A percentile compares a stretch with the other conserved stretches of the same genome.
These are phyloP conservation scores for Motacilla tschutschensis DNA, from an alignment of 2,113 vertebrate genomes.

Conservation along the genomic window DNA sequence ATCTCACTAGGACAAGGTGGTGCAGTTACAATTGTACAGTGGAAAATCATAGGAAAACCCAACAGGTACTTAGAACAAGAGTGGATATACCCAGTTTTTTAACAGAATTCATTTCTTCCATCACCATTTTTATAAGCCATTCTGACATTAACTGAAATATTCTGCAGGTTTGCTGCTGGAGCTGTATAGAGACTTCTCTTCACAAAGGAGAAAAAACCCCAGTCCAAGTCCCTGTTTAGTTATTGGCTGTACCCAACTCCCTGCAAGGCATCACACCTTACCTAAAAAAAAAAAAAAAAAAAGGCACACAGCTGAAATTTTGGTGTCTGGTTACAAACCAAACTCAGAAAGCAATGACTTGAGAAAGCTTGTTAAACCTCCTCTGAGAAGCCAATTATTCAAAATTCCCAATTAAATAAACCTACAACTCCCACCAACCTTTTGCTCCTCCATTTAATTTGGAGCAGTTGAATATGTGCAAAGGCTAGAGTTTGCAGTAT, in stretches of 20 bases:
- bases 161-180: neutral
- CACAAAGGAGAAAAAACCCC: neutral
- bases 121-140: neutral
- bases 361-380: neutral
- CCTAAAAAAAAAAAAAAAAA: neutral
- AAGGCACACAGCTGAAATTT: neutral
- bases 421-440: neutral
- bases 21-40: slow-evolving; percentile 2
- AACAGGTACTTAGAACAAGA: neutral
- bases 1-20: slow-evolving; percentile 29
- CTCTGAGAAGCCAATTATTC: neutral
- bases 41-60: slow-evolving; percentile 16
- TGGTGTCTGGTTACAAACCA: neutral
- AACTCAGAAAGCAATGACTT: neutral
- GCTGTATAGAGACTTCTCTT: neutral
- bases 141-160: neutral
- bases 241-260: neutral
- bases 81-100: neutral
- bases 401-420: neutral
- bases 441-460: neutral
- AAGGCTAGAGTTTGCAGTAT: neutral
- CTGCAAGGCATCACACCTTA: neutral
- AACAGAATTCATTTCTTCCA: neutral
- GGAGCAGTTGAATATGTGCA: neutral
- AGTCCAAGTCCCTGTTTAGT: neutral